Conservation (phyloP, 2,113 vertebrate genomes). For the Alligator sinensis region DNA sequence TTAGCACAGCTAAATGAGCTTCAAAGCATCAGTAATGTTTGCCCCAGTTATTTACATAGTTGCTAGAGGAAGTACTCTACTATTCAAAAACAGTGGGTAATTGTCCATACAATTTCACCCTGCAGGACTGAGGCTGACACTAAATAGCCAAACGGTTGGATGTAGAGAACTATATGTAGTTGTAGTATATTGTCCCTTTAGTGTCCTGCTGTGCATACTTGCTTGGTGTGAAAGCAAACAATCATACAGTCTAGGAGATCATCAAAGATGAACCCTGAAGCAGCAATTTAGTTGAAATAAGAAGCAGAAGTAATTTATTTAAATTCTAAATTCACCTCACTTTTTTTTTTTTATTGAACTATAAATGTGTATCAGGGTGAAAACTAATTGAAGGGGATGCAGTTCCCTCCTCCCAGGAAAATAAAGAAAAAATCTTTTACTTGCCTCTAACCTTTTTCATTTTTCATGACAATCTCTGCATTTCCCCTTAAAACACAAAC, state of each 20-base stretch:
- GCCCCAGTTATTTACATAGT: rapidly evolving
- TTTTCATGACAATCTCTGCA: constrained; percentile 43
- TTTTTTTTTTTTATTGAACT: background rate
- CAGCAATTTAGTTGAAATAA: constrained; percentile 24
- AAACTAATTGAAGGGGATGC: background rate
- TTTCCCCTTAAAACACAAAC: constrained; percentile 55
- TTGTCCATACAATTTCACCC: background rate
- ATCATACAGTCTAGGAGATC: background rate
- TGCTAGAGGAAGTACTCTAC: background rate
- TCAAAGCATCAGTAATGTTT: background rate
- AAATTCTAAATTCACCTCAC: background rate
- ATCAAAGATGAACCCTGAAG: background rate
- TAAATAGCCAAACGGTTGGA: background rate
- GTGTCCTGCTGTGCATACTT: background rate
- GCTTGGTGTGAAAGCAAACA: background rate
- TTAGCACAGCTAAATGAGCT: background rate
- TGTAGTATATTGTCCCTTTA: background rate
- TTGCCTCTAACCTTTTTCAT: constrained; percentile 8
- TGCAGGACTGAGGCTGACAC: background rate
- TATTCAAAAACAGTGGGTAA: background rate
- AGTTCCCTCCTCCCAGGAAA: background rate
- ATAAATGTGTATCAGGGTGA: background rate
- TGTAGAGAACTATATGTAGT: background rate
- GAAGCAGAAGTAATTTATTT: constrained; percentile 14
- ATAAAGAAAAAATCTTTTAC: background rate